Evolutionary conservation across 2,113 vertebrate species (phyloP), one percentile per base, ranked within the genome.

Genomic region (Zosterops pallidus): DNA sequence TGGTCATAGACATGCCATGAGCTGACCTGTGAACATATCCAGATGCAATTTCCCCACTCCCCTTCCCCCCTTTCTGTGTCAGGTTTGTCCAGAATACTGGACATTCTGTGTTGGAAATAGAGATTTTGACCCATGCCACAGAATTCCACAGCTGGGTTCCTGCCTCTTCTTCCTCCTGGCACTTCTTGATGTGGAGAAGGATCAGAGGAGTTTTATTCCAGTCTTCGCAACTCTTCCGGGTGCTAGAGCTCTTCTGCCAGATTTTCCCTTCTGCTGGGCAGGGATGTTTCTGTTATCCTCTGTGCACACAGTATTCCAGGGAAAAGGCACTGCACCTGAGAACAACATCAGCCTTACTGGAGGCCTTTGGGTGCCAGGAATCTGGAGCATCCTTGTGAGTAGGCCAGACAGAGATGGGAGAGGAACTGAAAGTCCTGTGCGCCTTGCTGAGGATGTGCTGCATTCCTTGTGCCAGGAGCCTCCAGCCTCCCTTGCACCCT

Each of bases 331-430:
- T 49, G 65, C 31, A 17, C 57, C 37, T 29, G 28, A 21, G 70
- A 79, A 42, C 41, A 57, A 2, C 4, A 2, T 69, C 67, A 53
- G 1, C 28, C 79, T 72, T 65, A 14, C 50, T 80, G 79, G 67
- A 93, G 67, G 85, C 68, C 71, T 95, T 29, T 57, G 67, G 46
- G 82, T 96, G 82, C 78, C 67, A 72, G 88, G 88, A 90, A 90
- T 88, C 42, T 22, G 75, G 59, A 67, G 20, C 79, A 83, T 80
- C 79, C 90, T 86, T 74, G 50, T 59, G 29, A 72, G 33, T 33
- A 86, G 75, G 78, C 67, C 7, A 20, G 78, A 77, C 70, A 80
- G 41, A 1, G 9, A 56, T n/a, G 3, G 2, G 56, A 72, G 71
- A 69, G 68, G 41, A 77, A 31, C 31, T 56, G 67, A 25, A 93